These are phyloP conservation scores for Oxycera nigricornis DNA, from an alignment of 2,888 invertebrate genomes.

Conservation along the genomic window DNA sequence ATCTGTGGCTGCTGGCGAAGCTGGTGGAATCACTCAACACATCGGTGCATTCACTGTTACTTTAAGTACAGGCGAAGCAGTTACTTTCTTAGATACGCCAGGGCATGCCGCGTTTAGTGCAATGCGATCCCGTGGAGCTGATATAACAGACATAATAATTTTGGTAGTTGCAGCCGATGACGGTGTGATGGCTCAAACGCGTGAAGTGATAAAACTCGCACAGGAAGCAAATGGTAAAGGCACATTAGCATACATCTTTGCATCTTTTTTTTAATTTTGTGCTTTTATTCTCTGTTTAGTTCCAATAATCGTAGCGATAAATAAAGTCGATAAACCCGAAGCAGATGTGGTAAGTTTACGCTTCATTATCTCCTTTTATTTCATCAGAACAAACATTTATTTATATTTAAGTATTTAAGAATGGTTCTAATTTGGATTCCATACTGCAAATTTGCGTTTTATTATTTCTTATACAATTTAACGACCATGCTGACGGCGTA, in stretches of 20 bases:
- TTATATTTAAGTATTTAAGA: too few species aligned
- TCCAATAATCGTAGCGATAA: constrained; percentile 95
- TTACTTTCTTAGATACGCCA: constrained; percentile 98
- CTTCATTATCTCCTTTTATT: constrained; percentile 13
- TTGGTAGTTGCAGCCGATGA: constrained; percentile 98
- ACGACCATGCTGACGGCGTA: too few species aligned
- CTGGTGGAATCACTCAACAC: constrained; percentile 99
- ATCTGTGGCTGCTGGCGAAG: constrained; percentile 87
- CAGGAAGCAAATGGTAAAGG: constrained; percentile 72
- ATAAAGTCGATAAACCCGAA: constrained; percentile 95
- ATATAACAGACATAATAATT: constrained; percentile 91
- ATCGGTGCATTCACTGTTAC: constrained; percentile 94
- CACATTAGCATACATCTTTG: background rate
- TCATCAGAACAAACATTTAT: too few species aligned
- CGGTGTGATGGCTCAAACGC: constrained; percentile 97
- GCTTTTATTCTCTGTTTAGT: constrained; percentile 77
- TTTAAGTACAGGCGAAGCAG: constrained; percentile 72
- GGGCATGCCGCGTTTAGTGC: constrained; percentile 97
- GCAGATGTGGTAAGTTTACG: constrained; percentile 82
- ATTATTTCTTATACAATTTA: too few species aligned
- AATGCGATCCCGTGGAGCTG: constrained; percentile 94
- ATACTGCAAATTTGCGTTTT: too few species aligned
- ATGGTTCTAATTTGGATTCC: too few species aligned
- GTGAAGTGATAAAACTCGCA: constrained; percentile 89
- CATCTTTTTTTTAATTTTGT: background rate